These are phyloP conservation scores for Scaptomyza graminum DNA, from an alignment of 1,140 invertebrate genomes.

Conservation along the genomic window DNA sequence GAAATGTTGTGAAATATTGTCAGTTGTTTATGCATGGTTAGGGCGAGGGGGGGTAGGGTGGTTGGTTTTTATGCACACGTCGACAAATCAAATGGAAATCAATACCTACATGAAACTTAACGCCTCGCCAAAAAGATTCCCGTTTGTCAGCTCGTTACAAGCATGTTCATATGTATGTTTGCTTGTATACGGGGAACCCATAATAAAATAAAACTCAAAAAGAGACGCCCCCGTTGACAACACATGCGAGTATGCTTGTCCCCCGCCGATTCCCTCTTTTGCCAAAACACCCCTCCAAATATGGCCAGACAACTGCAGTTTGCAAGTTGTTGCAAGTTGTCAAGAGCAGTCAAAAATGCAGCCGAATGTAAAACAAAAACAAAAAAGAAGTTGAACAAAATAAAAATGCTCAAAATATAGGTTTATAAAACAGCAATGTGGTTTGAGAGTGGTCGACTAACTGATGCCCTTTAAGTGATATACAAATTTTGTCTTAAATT, in stretches of 20 bases:
- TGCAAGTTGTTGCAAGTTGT: slow-evolving; percentile 38
- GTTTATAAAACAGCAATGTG: not conserved
- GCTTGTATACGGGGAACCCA: too few species aligned
- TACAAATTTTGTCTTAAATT: too few species aligned
- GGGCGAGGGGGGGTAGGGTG: not conserved
- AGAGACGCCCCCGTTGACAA: slow-evolving; percentile 50
- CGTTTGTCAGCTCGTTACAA: slow-evolving; percentile 39
- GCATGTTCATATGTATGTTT: not conserved
- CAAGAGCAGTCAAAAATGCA: slow-evolving; percentile 69
- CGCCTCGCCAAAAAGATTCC: slow-evolving; percentile 47
- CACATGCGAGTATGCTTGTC: not conserved
- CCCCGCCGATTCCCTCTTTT: too few species aligned
- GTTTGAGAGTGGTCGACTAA: not conserved
- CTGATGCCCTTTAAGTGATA: not conserved
- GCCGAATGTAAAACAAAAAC: slow-evolving; percentile 20
- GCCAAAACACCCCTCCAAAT: slow-evolving; percentile 36
- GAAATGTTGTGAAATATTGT: slow-evolving; percentile 82
- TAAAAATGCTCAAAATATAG: slow-evolving; percentile 28
- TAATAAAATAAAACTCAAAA: not conserved
- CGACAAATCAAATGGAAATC: slow-evolving; percentile 81
- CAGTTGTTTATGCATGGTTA: slow-evolving; percentile 23
- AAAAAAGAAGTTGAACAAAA: slow-evolving; percentile 57
- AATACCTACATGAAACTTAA: slow-evolving; percentile 77
- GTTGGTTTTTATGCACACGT: not conserved
- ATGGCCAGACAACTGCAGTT: slow-evolving; percentile 47